Evolutionary conservation across 2,113 vertebrate genomes (phyloP).

Genomic region (Thamnophis sirtalis): DNA sequence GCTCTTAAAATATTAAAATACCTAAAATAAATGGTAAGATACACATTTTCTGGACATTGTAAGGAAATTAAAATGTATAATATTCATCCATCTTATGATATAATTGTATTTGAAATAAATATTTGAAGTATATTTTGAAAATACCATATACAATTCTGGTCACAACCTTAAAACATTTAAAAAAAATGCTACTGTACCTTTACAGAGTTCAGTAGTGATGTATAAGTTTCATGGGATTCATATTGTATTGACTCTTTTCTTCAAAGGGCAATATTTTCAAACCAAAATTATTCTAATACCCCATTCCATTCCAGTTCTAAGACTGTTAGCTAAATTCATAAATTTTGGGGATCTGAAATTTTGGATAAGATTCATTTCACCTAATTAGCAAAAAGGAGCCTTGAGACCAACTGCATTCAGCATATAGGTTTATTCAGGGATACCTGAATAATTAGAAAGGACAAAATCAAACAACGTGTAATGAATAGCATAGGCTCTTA

Average conservation of each 20-base stretch:
- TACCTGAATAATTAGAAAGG: background rate
- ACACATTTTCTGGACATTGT: background rate
- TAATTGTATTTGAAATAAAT: background rate
- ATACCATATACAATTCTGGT: background rate
- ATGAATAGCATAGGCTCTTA: background rate
- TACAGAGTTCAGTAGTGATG: background rate
- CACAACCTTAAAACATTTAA: background rate
- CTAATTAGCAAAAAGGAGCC: background rate
- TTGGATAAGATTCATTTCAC: background rate
- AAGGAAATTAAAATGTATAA: background rate
- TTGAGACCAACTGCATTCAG: background rate
- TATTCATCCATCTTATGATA: background rate
- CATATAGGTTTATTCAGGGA: background rate
- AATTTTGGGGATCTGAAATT: background rate
- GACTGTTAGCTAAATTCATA: background rate
- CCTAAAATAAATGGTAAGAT: background rate
- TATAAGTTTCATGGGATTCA: background rate
- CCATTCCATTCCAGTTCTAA: background rate
- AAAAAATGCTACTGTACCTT: background rate
- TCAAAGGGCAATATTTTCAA: background rate
- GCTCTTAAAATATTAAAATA: background rate
- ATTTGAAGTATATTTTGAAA: background rate
- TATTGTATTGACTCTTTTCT: background rate
- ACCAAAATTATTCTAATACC: background rate
- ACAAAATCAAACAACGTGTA: background rate